Evolutionary conservation across 2,888 invertebrate species (phyloP).

Genomic region (Drosophila falleni): DNA sequence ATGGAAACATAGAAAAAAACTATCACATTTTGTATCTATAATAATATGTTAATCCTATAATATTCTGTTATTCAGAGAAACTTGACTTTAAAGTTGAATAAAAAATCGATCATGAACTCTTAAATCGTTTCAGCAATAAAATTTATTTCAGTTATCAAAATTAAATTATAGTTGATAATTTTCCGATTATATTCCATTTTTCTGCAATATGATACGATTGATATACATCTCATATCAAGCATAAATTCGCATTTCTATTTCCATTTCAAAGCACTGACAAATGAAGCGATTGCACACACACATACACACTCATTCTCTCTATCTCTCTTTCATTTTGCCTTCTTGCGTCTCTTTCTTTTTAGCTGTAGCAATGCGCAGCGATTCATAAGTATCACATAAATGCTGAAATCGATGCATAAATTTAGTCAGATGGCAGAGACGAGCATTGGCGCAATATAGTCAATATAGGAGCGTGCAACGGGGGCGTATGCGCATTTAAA

Average conservation of each 20-base stretch:
- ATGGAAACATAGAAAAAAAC: too few relatives aligned
- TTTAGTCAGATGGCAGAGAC: constrained; percentile 39
- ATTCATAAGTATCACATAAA: constrained; percentile 51
- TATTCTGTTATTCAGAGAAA: too few relatives aligned
- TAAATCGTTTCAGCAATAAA: neutral
- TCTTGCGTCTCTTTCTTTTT: neutral
- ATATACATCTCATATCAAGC: constrained; percentile 8
- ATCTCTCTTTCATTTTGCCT: neutral
- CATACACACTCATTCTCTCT: neutral
- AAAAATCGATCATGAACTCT: too few relatives aligned
- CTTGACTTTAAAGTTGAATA: too few relatives aligned
- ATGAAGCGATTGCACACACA: constrained; percentile 19
- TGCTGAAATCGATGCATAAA: constrained; percentile 72
- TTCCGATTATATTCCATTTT: neutral
- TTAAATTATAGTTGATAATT: neutral
- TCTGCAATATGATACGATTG: constrained; percentile 5
- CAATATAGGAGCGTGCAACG: constrained; percentile 20
- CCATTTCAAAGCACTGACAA: constrained; percentile 15
- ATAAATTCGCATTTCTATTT: constrained; percentile 15
- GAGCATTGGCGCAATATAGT: constrained; percentile 5
- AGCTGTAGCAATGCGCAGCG: neutral
- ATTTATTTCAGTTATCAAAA: neutral
- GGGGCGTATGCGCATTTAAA: constrained; percentile 48
- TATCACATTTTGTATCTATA: too few relatives aligned
- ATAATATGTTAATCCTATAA: too few relatives aligned